Base-by-base conservation (phyloP, 1,140 invertebrate genomes). In the Hylyphantes graminicola region DNA sequence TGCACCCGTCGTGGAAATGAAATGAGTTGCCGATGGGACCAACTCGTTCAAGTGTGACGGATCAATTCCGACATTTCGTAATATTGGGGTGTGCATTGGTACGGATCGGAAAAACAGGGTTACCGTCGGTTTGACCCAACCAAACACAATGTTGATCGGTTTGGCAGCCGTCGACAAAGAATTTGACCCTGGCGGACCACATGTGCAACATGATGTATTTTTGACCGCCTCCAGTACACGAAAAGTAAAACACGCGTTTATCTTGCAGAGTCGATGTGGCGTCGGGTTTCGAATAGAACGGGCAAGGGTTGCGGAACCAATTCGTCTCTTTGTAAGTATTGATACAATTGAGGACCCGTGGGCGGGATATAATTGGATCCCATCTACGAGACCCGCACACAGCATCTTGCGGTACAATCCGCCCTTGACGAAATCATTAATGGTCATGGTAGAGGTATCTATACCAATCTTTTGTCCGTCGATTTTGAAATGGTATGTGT, bases 151-250 rank as follows among this genome's bases (percentile, higher is more conserved):
- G 50, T 57, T 15, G 21, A 73, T 73, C 12, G 53, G 51, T n/a
- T 0, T 54, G 50, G 13, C 70, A 73, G 2, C 17, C 15, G 3
- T 10, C 5, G 4, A 2, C 5, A 12, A 73, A 73, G 57, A 21
- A n/a, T n/a, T 15, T 55, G 53, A 54, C 10, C 70, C 70, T 12
- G 70, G 19, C 0, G 70, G 70, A 73, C n/a, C 70, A 73, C 70
- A 73, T 73, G 19, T 21, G 15, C 2, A 73, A 9, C 8, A n/a
- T 55, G 51, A 21, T 54, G 1, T 21, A 73, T n/a, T n/a, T 73
- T 2, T 54, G 10, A 7, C 17, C 70, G 1, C 57, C 10, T 11
- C 13, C 51, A 55, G 57, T 0, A 11, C 0, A 7, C 11, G 10
- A 15, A 19, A 15, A 7, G n/a, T n/a, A n/a, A n/a, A n/a, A n/a